Base-by-base conservation (phyloP, 2,797 vertebrate species). In the Sandelia bainsii region DNA sequence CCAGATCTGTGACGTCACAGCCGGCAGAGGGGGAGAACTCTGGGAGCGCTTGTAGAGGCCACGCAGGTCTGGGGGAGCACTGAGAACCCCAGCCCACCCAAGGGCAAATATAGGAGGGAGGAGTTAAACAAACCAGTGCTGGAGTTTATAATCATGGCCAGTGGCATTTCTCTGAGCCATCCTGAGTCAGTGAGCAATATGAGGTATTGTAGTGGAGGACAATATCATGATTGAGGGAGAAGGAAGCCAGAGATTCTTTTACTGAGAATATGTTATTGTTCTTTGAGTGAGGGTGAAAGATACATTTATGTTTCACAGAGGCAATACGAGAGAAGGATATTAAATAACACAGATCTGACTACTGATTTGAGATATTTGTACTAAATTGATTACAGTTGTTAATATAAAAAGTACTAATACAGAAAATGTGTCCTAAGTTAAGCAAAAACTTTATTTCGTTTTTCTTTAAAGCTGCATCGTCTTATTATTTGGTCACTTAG, bases 1-100 rank as follows among this genome's bases (percentile, higher is more conserved):
- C 90, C 89, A 90, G 89, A 94, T 94, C 80, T 92, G 94, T 95
- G 94, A 96, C 90, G 95, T 95, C 93, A 94, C 90, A 67, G 92
- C 90, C 82, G 87, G 94, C 81, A 90, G 93, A 62, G 72, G 69
- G 25, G 79, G 81, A 69, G 68, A 52, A 93, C 93, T 95, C 93
- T 93, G 86, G 76, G 93, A 91, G 92, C 89, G 92, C 92, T 96
- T 94, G 91, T 89, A 91, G 91, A 94, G 94, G 90, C 95, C 95
- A 81, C 93, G 94, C 93, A 94, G 94, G 93, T 96, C 95, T 64
- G 84, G 79, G 39, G 93, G 94, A 93, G 93, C 94, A 90, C 95
- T 96, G 93, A 76, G 87, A 93, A 90, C 87, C 81, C 74, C 52
- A 37, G 76, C 77, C 91, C 87, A 89, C 79, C 84, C 81, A 89